phyloP scores from a whole-genome alignment of 2,113 vertebrate genomes.

The Callipepla californica region DNA sequence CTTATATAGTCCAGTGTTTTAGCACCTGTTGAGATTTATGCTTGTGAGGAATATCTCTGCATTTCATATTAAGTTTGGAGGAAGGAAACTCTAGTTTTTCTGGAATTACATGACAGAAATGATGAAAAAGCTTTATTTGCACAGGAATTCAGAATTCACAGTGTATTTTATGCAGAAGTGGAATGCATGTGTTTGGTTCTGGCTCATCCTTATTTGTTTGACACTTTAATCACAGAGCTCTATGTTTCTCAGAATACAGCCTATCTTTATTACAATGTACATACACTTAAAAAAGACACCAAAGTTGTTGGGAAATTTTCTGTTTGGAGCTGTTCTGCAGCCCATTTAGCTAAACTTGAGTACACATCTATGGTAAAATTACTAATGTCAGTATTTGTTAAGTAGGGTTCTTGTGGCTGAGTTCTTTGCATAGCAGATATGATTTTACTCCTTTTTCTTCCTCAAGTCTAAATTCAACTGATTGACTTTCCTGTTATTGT shows the following conservation, averaged over 20 bases:
- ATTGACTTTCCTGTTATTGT: neutral
- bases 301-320: neutral
- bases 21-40: neutral
- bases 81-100: neutral
- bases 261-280: too few species aligned
- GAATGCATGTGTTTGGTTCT: neutral
- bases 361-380: neutral
- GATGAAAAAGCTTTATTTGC: neutral
- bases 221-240: neutral
- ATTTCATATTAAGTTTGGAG: neutral
- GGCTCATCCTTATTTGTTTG: neutral
- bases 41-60: neutral
- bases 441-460: neutral
- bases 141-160: neutral
- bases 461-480: neutral
- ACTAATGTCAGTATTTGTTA: neutral
- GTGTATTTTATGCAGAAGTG: neutral
- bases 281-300: neutral
- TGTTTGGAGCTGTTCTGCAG: neutral
- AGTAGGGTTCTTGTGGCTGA: neutral
- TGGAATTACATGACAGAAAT: accelerated
- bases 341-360: neutral
- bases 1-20: neutral
- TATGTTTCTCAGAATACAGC: neutral
- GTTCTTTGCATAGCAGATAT: neutral